Percentiles rank a stretch among this genome's conserved stretches.
Evolutionary conservation across 2,888 invertebrate species (phyloP).

Genomic region (Charanyca ferruginea): DNA sequence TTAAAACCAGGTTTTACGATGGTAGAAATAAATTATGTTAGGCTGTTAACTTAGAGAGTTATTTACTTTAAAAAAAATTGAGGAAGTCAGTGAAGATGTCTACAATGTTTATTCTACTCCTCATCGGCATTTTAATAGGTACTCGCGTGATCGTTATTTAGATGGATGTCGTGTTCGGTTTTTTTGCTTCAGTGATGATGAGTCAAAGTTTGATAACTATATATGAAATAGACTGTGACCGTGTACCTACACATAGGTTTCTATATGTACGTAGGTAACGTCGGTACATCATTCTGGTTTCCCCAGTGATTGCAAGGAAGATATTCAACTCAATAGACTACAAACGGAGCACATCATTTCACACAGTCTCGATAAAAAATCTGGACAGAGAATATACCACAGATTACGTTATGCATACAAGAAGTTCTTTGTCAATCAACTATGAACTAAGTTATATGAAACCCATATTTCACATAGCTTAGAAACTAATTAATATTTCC

Average conservation of each 20-base stretch:
- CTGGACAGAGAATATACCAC: too few species aligned
- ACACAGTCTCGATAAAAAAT: not conserved
- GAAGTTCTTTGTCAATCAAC: not conserved
- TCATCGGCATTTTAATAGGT: not conserved
- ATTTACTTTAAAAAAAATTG: constrained; percentile 43
- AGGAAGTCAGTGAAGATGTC: not conserved
- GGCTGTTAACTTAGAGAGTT: constrained; percentile 40
- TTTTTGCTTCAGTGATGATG: too few species aligned
- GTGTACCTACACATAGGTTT: too few species aligned
- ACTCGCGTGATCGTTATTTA: not conserved
- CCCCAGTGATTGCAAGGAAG: not conserved
- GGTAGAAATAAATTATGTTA: constrained; percentile 62
- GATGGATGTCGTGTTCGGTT: not conserved
- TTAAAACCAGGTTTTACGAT: constrained; percentile 68
- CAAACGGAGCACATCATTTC: not conserved
- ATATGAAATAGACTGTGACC: too few species aligned
- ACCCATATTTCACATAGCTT: not conserved
- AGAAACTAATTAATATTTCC: constrained; percentile 20
- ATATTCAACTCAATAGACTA: too few species aligned
- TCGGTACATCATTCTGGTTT: not conserved
- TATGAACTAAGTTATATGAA: not conserved
- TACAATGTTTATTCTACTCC: constrained; percentile 32
- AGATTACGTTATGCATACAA: not conserved
- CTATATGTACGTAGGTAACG: too few species aligned
- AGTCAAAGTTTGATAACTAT: too few species aligned